phyloP scores from a whole-genome alignment of 1,140 invertebrate species.

The Temnothorax curvispinosus region DNA sequence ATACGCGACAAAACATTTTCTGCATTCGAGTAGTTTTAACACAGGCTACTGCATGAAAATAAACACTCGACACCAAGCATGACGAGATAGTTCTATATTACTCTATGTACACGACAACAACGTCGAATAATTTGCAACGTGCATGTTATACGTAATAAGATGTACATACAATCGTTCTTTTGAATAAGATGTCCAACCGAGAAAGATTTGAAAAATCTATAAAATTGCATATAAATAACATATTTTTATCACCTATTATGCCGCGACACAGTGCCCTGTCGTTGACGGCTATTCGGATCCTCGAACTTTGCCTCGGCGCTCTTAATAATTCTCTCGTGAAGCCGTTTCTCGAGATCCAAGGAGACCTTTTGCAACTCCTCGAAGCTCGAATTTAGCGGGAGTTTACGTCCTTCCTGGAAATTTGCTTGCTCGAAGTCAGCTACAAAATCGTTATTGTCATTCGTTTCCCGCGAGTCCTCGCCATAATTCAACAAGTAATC shows the following conservation, averaged over 20 bases:
- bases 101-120: background rate
- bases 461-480: conserved; percentile 13
- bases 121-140: background rate
- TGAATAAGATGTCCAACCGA: background rate
- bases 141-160: no score
- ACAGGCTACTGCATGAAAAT: background rate
- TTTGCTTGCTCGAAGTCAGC: conserved; percentile 64
- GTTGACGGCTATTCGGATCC: conserved; percentile 43
- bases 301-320: conserved; percentile 58
- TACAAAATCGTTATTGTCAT: conserved; percentile 49
- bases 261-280: conserved; percentile 24
- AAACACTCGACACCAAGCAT: background rate
- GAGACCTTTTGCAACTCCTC: conserved; percentile 78
- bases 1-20: background rate
- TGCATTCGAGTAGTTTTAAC: background rate
- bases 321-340: conserved; percentile 78
- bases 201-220: background rate
- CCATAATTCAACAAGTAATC: conserved; percentile 52
- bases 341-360: conserved; percentile 79
- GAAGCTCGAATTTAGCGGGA: conserved; percentile 63
- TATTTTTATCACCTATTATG: conserved; percentile 64
- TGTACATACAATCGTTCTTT: background rate
- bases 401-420: conserved; percentile 51
- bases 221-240: background rate
- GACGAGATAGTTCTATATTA: background rate